Percentiles rank a stretch among this genome's conserved stretches.
Conservation (phyloP, 2,113 vertebrate species). For the Cyanistes caeruleus region DNA sequence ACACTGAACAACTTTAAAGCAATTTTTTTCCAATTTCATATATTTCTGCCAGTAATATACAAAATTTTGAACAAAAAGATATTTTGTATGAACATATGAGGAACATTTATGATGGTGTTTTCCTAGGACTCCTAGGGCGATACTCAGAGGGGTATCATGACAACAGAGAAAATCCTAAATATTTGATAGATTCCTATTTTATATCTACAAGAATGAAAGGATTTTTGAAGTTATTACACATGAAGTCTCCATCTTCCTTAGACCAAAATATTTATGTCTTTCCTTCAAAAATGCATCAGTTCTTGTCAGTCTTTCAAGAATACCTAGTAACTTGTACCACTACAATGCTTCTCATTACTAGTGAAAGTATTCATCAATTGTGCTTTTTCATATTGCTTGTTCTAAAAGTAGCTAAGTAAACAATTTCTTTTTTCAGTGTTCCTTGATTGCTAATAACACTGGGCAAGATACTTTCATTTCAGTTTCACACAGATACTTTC, state of each 20-base stretch:
- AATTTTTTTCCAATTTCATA: background rate
- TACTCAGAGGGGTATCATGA: background rate
- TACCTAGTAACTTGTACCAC: background rate
- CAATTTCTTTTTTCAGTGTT: background rate
- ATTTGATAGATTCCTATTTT: background rate
- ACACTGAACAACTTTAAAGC: background rate
- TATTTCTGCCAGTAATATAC: background rate
- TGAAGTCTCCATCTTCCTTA: background rate
- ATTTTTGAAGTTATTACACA: background rate
- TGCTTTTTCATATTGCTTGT: background rate
- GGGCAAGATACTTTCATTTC: background rate
- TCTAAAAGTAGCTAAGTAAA: background rate
- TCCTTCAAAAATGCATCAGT: background rate
- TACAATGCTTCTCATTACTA: background rate
- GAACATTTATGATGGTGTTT: background rate
- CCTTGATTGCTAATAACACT: background rate
- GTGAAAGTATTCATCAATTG: background rate
- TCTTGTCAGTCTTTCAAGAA: background rate
- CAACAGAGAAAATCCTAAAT: background rate
- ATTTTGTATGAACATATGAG: background rate
- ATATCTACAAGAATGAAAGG: background rate
- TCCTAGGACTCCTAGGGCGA: background rate
- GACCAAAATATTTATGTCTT: background rate
- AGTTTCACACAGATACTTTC: background rate
- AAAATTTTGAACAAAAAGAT: background rate